phyloP scores from a whole-genome alignment of 2,888 invertebrate species.

The Chouioia cunea region DNA sequence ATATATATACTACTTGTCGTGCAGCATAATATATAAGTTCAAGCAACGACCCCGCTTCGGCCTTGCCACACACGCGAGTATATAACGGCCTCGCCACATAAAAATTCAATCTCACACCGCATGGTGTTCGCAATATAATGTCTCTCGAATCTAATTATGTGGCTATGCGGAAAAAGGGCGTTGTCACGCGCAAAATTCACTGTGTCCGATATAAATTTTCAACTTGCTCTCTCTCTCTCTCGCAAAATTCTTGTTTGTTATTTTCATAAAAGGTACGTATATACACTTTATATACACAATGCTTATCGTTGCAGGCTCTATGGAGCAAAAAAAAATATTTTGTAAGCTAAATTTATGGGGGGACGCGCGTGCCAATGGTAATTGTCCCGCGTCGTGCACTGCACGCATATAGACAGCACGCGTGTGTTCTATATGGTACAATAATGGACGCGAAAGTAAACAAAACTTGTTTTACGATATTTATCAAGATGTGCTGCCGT shows the following conservation, averaged over 20 bases:
- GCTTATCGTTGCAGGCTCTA: no score
- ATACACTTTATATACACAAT: no score
- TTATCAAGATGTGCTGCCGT: no score
- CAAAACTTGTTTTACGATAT: no score
- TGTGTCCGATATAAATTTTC: slow-evolving; percentile 32
- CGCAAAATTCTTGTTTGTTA: slow-evolving; percentile 21
- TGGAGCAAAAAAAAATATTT: no score
- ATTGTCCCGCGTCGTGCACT: no score
- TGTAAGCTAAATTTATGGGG: no score
- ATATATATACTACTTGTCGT: not conserved
- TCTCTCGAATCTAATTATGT: slow-evolving; percentile 37
- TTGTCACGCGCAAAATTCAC: slow-evolving; percentile 36
- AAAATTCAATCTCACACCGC: not conserved
- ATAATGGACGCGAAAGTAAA: no score
- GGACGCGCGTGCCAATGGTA: no score
- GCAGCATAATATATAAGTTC: no score
- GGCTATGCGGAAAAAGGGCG: slow-evolving; percentile 43
- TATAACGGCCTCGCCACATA: slow-evolving; percentile 28
- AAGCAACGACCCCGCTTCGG: slow-evolving; percentile 33
- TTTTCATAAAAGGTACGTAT: not conserved
- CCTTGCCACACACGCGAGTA: slow-evolving; percentile 12
- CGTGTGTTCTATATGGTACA: no score
- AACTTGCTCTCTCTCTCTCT: not conserved
- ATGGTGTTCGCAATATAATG: slow-evolving; percentile 35
- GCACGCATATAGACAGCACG: no score